Base-by-base conservation (phyloP, 2,113 vertebrate genomes). In the Oncorhynchus mykiss region DNA sequence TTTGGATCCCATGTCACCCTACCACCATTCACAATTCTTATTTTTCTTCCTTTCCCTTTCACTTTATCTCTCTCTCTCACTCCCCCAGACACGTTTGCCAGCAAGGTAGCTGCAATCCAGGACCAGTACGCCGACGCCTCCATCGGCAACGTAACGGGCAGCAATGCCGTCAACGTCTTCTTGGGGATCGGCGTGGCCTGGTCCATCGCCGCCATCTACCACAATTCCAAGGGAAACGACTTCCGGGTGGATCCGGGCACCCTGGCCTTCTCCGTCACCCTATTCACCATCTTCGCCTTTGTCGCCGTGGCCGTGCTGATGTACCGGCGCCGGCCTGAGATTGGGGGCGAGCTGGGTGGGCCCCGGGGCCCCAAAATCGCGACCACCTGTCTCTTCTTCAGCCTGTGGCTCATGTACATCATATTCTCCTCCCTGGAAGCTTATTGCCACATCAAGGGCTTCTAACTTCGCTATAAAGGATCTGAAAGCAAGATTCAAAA, bases 251-350 rank as follows among this genome's bases (percentile, higher is more conserved):
- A 95, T 11, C 96, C 98, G 0, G 98, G 98, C 75, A 99, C 95
- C 0, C 90, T 99, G 81, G 98, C 98, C 76, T 99, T 99, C 93
- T 99, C 97, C 0, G 97, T 99, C 91, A 99, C 98, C 6, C 95
- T 99, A 90, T 99, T 98, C 94, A 99, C 97, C 90, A 96, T 98
- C 87, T 99, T 99, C 80, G 98, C 98, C 91, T 97, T 99, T 85
- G 92, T 99, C 88, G 96, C 94, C 78, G 93, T 99, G 76, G 96
- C 92, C 0, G 97, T 99, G 75, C 95, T 99, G 78, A 92, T 99
- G 84, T 98, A 98, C 85, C 95, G 98, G 49, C 95, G 98, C 82
- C 94, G 96, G 85, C 97, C 98, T 0, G 93, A 93, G 76, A 98
- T 99, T 0, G 98, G 98, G 48, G 98, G 98, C 67, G 98, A 99